Conservation (phyloP, 1,140 invertebrate genomes). For the Chymomyza costata region DNA sequence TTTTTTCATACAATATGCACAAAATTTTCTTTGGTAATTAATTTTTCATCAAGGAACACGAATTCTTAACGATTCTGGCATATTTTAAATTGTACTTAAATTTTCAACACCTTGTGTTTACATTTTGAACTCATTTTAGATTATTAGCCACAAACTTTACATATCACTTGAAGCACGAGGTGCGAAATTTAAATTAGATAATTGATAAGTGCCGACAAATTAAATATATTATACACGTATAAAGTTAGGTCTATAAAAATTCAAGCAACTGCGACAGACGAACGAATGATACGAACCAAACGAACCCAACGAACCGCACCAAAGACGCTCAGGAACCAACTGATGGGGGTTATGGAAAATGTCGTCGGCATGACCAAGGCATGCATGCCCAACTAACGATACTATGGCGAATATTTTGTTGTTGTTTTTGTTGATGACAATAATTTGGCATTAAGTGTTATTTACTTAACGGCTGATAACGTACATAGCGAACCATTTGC, state of each 20-base stretch:
- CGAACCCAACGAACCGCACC: neutral
- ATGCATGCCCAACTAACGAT: neutral
- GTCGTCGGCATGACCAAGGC: neutral
- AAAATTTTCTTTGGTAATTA: no score
- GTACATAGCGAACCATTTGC: constrained; percentile 32
- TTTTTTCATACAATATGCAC: no score
- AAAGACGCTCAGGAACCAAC: neutral
- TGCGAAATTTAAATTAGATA: no score
- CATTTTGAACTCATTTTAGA: constrained; percentile 1
- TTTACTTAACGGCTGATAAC: constrained; percentile 62
- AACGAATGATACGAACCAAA: neutral
- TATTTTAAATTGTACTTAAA: neutral
- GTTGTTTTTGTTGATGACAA: constrained; percentile 49
- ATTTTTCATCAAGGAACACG: no score
- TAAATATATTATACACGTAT: no score
- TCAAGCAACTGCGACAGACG: neutral
- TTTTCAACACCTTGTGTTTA: neutral
- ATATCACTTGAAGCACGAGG: no score
- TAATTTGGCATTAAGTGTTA: constrained; percentile 66
- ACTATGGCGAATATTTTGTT: constrained; percentile 8
- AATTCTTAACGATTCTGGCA: no score
- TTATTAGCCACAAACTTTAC: neutral
- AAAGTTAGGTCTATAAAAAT: no score
- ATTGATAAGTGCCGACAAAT: no score
- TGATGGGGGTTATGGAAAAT: neutral